Evolutionary conservation across 2,797 vertebrate genomes (phyloP), one percentile per base, ranked within the genome.

Genomic region (Poecilia picta): DNA sequence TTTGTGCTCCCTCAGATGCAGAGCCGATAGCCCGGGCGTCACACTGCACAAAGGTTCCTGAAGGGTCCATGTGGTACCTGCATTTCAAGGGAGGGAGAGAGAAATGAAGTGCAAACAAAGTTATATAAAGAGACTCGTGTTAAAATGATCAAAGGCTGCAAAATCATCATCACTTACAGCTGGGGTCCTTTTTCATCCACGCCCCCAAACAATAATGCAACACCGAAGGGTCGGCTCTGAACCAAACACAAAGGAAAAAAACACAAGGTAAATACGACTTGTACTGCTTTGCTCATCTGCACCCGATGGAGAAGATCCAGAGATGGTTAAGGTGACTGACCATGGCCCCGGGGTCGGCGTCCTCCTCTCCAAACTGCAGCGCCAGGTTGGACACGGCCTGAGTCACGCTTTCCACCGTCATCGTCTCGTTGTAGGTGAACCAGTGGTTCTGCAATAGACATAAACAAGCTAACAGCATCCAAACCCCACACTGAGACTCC

Each of bases 11-110:
- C 89, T 99, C 98, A 0, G 98, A 99, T 10, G 98, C 98, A 2
- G 98, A 99, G 82, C 98, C 98, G 15, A 99, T 99, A 28, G 98
- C 98, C 84, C 97, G 95, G 81, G 98, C 98, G 71, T 98, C 98
- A 36, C 98, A 99, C 91, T 98, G 98, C 76, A 99, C 98, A 81
- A 99, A 99, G 0, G 98, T 99, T 75, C 98, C 98, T 4, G 98
- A 99, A 0, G 98, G 98, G 83, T 99, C 98, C 98, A 99, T 99
- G 92, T 99, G 98, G 92, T 98, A 99, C 85, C 98, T 99, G 81
- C 13, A 83, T 66, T 87, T 53, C 36, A 83, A 23, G 16, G 12
- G n/a, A 18, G 5, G 16, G 11, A 28, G n/a, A 15, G n/a, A 59
- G 57, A 13, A 15, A 59, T 31, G 28, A 13, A 31, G 57, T 64